Base-by-base conservation (phyloP, 2,113 vertebrate genomes). In the Brienomyrus longianalis region DNA sequence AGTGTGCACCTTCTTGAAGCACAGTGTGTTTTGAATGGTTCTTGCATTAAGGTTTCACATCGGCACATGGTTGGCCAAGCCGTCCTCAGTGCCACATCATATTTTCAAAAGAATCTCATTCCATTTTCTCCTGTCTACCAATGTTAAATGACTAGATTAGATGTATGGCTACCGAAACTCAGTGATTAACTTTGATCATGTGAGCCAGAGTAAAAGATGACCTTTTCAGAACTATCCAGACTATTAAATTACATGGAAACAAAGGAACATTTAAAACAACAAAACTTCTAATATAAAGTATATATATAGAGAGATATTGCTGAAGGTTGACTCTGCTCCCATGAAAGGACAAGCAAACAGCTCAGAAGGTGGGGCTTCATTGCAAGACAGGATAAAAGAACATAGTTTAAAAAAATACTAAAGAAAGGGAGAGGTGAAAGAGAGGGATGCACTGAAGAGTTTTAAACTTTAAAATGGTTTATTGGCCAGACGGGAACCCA, bases 381-480 rank as follows among this genome's bases (percentile, higher is more conserved):
- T 77, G 4, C 35, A 39, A 35, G 70, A 39, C 70, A 39, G 70
- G 15, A 77, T 39, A 39, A 77, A 77, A 77, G 70, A 39, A 77
- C 70, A 77, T 15, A 77, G 15, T 39, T 77, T 0, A 80, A 70
- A 70, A 80, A 80, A 43, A 43, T 80, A 17, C 8, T 0, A 80
- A 80, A 59, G 50, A 66, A 89, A 50, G 27, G 3, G 31, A 52
- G 51, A 11, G 51, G 51, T 39, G 51, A 86, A 74, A 88, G 56
- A 23, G 70, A 54, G 74, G 66, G n/a, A 70, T 86, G 88, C 89
- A 35, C 83, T 83, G 6, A 31, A 19, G 31, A 59, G 56, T 89
- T 89, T 90, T 90, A 91, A 92, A 91, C 90, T 91, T 88, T 39
- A 54, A 66, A 77, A 90, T 88, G 91, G 90, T 91, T 88, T 51